Conservation (phyloP, 2,888 invertebrate species). For the Plemyria rubiginata region DNA sequence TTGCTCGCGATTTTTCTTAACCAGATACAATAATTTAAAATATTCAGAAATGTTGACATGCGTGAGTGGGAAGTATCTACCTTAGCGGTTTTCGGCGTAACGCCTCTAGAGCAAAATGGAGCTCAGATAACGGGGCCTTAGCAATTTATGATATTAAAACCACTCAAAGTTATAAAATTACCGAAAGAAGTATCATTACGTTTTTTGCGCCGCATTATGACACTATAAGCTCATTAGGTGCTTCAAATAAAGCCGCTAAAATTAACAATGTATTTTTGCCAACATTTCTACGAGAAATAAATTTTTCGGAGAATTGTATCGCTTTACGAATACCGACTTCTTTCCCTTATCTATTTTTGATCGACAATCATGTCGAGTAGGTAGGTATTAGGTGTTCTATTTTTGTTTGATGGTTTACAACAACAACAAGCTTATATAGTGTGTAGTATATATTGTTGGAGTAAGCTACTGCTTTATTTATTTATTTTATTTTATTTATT, state of each 20-base stretch:
- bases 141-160: constrained; percentile 33
- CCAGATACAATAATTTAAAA: no score
- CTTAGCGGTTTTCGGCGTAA: no score
- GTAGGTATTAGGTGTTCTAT: neutral
- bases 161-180: constrained; percentile 38
- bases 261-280: constrained; percentile 7
- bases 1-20: no score
- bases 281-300: constrained; percentile 9
- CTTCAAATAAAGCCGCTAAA: constrained; percentile 14
- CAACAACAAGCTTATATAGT: neutral
- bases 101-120: neutral
- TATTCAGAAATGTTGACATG: no score
- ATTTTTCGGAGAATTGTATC: neutral
- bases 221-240: constrained; percentile 16
- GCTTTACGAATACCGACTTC: neutral
- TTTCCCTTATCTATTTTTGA: neutral
- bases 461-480: no score
- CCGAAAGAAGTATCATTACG: constrained; percentile 22
- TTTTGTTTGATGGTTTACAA: neutral
- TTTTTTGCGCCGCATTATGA: constrained; percentile 23
- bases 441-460: no score
- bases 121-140: neutral
- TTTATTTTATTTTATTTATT: no score
- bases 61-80: no score
- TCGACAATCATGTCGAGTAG: neutral